Base-by-base conservation (phyloP, 1,140 invertebrate species). In the Dinothrombium tinctorium region DNA sequence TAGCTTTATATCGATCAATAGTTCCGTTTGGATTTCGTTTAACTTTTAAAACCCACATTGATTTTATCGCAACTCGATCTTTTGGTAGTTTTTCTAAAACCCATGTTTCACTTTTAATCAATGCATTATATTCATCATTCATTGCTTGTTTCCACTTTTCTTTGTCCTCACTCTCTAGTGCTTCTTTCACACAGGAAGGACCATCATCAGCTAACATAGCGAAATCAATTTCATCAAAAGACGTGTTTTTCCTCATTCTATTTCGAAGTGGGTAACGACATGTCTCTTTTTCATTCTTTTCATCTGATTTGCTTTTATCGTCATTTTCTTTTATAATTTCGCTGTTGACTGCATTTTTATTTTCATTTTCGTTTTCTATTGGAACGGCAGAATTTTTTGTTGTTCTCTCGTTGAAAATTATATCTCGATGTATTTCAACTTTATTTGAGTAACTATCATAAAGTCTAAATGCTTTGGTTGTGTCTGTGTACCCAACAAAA, bases 1-100 rank as follows among this genome's bases (percentile, higher is more conserved):
- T 43, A 17, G 60, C 59, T 49, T 60, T 60, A 43, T 53, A 52
- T 37, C 54, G 47, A 40, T 52, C 48, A 21, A 52, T 48, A 37
- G 53, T 40, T n/a, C 37, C 19, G 47, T 53, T 51, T 20, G n/a
- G 9, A 24, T 39, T 12, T 4, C 33, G 29, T 24, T 49, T 49
- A n/a, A 25, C 36, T 12, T 36, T 15, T 12, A 47, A 46, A 1
- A 47, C 32, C 48, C 48, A 48, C 31, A 38, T 26, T 11, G 36
- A 42, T 24, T 20, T 24, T 9, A 42, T 42, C 3, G 25, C 9
- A 5, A 39, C 24, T 3, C 23, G 11, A 1, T 26, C 17, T 14
- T 9, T 23, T 24, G 11, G 2, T 21, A 40, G 4, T 0, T 4
- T 6, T 12, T 6, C 3, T 3, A 42, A 20, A 12, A 41, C 5